Evolutionary conservation across 2,888 invertebrate genomes (phyloP), one percentile per base, ranked within the genome.

Genomic region (Drosophila affinis): DNA sequence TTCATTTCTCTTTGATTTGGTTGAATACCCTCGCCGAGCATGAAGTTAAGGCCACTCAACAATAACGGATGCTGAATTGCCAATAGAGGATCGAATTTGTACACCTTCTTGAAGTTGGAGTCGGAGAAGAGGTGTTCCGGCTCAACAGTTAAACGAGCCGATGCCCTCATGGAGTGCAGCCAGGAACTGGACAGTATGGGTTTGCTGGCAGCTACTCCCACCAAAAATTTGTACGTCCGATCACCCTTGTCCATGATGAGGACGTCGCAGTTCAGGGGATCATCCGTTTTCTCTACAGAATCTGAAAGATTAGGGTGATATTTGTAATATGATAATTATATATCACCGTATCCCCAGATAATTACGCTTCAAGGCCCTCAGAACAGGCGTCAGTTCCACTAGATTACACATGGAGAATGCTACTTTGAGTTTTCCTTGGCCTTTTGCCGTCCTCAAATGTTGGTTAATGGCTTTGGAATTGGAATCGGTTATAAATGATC

Each of bases 211-310:
- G 83, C 83, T 12, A 84, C 27, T 1, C 54, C 75, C 6, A 69
- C 46, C 9, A 83, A 68, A 32, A 88, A 88, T 32, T 83, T 83
- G 27, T 61, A 88, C 0, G 83, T 88, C 2, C 89, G 83, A 45
- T 88, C 83, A 1, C 87, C 89, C 24, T 52, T 80, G 46, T 83
- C 89, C 83, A 83, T 88, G 3, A 83, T 65, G 0, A 88, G 60
- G 1, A 88, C 9, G 51, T 83, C 85, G 27, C 70, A 78, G 3
- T 54, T 14, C 1, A 57, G 3, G 1, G 83, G 89, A 72, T 83
- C 63, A 3, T 62, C 68, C 1, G 65, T 54, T 12, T 76, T 12
- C 14, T 78, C 77, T 1, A 83, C 3, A 12, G 48, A 58, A 47
- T 57, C 83, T 83, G 7, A 0, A 58, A 63, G 2, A 39, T n/a